Evolutionary conservation across 2,797 vertebrate species (phyloP).

Genomic region (Sebastes ruberrimus): DNA sequence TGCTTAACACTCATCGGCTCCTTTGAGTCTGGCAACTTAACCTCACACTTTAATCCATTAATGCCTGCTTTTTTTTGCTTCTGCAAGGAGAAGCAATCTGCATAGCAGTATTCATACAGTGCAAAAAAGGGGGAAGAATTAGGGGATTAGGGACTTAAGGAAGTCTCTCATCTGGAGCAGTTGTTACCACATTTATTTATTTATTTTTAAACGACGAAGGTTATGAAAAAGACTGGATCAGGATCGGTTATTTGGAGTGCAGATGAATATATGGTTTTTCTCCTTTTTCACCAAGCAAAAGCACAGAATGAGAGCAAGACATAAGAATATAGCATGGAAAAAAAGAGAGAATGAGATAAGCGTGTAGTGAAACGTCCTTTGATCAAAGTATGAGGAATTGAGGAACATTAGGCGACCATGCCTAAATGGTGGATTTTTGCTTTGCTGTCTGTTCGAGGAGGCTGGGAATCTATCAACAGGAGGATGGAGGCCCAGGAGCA

Average conservation of each 20-base stretch:
- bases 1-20: neutral
- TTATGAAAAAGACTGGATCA: neutral
- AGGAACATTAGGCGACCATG: constrained; percentile 7
- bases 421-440: constrained; percentile 23
- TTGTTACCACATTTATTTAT: neutral
- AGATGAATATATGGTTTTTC: neutral
- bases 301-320: neutral
- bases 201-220: neutral
- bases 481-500: constrained; percentile 23
- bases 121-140: constrained; percentile 32
- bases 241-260: neutral
- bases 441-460: constrained; percentile 32
- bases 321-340: neutral
- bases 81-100: constrained; percentile 38
- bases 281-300: neutral
- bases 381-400: constrained; percentile 27
- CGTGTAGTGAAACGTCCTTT: neutral
- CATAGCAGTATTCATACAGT: constrained; percentile 34
- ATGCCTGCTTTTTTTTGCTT: constrained; percentile 43
- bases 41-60: constrained; percentile 50
- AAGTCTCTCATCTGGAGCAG: constrained; percentile 55
- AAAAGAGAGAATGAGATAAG: constrained; percentile 13
- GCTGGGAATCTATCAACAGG: constrained; percentile 39
- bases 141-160: constrained; percentile 51
- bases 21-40: constrained; percentile 35